Conservation (phyloP, 1,140 invertebrate species). For the Tetragnatha versicolor region DNA sequence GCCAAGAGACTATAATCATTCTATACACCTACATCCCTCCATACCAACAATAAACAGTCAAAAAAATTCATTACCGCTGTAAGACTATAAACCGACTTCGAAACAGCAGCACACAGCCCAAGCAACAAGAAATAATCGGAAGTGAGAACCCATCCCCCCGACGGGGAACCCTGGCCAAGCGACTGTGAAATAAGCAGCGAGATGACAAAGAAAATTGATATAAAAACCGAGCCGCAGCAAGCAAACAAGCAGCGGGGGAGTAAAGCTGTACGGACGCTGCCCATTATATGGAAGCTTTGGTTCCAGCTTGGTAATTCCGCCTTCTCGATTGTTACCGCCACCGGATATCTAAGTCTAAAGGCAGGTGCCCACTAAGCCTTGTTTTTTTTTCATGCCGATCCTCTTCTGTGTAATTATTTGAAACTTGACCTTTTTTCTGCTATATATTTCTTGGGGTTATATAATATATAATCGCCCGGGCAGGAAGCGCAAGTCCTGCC, state of each 20-base stretch:
- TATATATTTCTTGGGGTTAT: neutral
- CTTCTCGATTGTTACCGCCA: constrained; percentile 28
- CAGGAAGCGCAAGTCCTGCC: constrained; percentile 33
- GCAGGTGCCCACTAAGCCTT: constrained; percentile 51
- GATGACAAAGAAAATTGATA: constrained; percentile 46
- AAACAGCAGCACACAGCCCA: too few relatives aligned
- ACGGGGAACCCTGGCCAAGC: constrained; percentile 9
- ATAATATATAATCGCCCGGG: constrained; percentile 12
- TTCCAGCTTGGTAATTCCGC: constrained; percentile 54
- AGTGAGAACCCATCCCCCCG: neutral
- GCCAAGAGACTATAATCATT: too few relatives aligned
- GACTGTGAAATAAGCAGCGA: constrained; percentile 45
- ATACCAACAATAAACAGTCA: too few relatives aligned
- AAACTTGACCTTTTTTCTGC: constrained; percentile 23
- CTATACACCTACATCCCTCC: too few relatives aligned
- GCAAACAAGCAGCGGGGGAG: constrained; percentile 13
- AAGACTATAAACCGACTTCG: too few relatives aligned
- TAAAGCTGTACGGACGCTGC: neutral
- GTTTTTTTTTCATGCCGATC: constrained; percentile 23
- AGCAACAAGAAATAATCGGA: too few relatives aligned
- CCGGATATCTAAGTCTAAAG: constrained; percentile 51
- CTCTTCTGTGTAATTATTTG: constrained; percentile 48
- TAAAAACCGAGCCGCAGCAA: neutral
- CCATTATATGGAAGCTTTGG: constrained; percentile 33
- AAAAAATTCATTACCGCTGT: too few relatives aligned